Evolutionary conservation across 2,888 invertebrate species (phyloP).

Genomic region (Sipha maydis): DNA sequence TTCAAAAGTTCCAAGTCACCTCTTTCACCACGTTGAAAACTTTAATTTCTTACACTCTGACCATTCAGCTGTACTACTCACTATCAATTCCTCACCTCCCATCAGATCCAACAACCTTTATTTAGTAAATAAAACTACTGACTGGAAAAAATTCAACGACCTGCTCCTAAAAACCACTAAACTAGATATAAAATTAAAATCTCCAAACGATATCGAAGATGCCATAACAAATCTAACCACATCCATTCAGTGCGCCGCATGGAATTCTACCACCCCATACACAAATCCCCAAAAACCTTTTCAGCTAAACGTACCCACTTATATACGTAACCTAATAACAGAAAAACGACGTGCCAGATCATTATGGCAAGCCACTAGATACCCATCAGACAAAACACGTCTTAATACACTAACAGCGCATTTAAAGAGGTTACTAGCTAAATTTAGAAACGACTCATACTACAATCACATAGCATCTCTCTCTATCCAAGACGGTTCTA

Average conservation of each 20-base stretch:
- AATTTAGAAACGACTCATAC: background rate
- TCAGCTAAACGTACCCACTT: background rate
- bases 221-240: background rate
- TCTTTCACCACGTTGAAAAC: background rate
- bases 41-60: slow-evolving; percentile 18
- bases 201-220: background rate
- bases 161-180: background rate
- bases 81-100: no score
- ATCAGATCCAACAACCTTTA: background rate
- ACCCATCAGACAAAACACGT: background rate
- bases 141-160: background rate
- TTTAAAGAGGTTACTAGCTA: background rate
- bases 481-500: background rate
- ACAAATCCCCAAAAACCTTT: background rate
- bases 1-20: background rate
- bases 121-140: slow-evolving; percentile 31
- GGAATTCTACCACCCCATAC: background rate
- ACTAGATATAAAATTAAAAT: background rate
- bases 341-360: background rate
- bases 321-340: background rate
- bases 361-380: no score
- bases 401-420: background rate
- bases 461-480: background rate
- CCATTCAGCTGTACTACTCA: background rate
- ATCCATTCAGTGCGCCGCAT: background rate